phyloP scores from a whole-genome alignment of 1,140 invertebrate genomes.

The Campoletis sonorensis region DNA sequence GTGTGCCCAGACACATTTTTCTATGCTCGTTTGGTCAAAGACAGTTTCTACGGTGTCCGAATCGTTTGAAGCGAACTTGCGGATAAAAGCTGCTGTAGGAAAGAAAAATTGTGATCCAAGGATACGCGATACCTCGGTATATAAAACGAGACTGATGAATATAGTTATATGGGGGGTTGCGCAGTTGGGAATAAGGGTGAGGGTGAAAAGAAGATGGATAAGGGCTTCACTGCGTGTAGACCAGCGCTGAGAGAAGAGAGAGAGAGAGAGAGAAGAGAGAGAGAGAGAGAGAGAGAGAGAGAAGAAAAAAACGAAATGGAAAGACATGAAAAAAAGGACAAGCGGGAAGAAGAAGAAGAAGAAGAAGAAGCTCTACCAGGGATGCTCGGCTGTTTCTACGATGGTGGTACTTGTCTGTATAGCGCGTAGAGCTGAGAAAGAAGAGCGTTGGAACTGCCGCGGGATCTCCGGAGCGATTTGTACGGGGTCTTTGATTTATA shows the following conservation, averaged over 20 bases:
- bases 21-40: too few relatives aligned
- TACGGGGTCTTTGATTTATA: slow-evolving; percentile 68
- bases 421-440: slow-evolving; percentile 37
- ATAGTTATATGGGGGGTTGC: too few relatives aligned
- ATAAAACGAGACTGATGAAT: too few relatives aligned
- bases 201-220: slow-evolving; percentile 28
- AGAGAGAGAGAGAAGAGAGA: background rate
- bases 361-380: background rate
- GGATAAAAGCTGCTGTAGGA: too few relatives aligned
- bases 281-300: background rate
- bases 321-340: background rate
- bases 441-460: slow-evolving; percentile 46
- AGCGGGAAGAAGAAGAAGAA: background rate
- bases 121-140: too few relatives aligned
- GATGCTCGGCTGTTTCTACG: slow-evolving; percentile 9
- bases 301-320: background rate
- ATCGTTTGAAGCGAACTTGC: too few relatives aligned
- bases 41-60: too few relatives aligned
- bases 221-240: background rate
- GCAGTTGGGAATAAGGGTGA: background rate
- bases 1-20: too few relatives aligned
- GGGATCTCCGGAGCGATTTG: slow-evolving; percentile 63
- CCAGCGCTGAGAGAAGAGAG: background rate
- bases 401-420: background rate
- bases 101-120: too few relatives aligned